phyloP scores from a whole-genome alignment of 2,113 vertebrate genomes.

The Aegithalos caudatus region DNA sequence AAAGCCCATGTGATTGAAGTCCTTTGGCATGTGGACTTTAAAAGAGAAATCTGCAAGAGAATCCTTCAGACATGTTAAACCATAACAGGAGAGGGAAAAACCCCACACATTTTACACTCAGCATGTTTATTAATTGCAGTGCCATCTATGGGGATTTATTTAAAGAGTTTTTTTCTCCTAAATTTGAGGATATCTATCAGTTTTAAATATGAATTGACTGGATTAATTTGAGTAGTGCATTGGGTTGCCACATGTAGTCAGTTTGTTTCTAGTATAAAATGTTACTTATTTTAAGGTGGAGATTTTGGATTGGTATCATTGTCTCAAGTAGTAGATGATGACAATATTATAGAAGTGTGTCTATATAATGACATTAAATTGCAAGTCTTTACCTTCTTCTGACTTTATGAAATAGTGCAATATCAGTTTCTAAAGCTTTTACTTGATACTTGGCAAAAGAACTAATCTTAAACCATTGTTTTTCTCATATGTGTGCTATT shows the following conservation, averaged over 20 bases:
- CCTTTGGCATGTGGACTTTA: neutral
- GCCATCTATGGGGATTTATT: neutral
- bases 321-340: neutral
- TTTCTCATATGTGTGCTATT: neutral
- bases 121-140: neutral
- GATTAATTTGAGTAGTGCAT: neutral
- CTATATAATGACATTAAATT: neutral
- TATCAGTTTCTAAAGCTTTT: neutral
- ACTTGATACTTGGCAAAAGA: neutral
- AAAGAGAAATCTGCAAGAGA: neutral
- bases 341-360: neutral
- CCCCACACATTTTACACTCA: neutral
- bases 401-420: neutral
- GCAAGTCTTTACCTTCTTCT: neutral
- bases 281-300: neutral
- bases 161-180: neutral
- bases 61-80: neutral
- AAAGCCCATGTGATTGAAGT: neutral
- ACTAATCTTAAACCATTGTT: neutral
- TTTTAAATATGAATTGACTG: neutral
- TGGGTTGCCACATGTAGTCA: neutral
- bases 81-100: neutral
- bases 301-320: neutral
- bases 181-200: neutral
- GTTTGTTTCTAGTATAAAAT: neutral